phyloP scores from a whole-genome alignment of 2,797 vertebrate genomes.

The Gadopsis bispinosus region DNA sequence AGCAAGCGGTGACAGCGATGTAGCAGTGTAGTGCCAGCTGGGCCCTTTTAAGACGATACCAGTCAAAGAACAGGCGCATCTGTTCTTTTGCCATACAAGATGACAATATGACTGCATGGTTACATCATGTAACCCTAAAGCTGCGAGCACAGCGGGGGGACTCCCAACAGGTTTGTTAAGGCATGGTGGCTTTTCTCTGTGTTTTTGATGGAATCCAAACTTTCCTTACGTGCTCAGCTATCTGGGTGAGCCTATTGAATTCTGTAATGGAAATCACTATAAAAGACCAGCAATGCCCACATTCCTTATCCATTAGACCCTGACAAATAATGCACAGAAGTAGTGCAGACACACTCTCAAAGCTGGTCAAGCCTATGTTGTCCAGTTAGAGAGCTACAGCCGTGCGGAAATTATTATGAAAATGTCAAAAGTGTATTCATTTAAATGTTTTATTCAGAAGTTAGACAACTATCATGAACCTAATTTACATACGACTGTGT shows the following conservation, averaged over 20 bases:
- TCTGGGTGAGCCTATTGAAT: background rate
- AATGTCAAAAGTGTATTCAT: background rate
- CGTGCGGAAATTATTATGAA: background rate
- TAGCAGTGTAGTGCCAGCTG: constrained; percentile 27
- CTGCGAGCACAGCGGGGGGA: constrained; percentile 21
- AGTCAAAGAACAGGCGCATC: constrained; percentile 17
- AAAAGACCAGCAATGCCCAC: background rate
- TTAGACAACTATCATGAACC: background rate
- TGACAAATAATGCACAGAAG: background rate
- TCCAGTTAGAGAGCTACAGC: background rate
- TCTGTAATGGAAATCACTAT: background rate
- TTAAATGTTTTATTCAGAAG: background rate
- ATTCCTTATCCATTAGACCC: background rate
- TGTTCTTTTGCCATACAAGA: constrained; percentile 16
- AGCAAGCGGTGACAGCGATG: constrained; percentile 31
- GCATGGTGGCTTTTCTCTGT: background rate
- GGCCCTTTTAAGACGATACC: constrained; percentile 30
- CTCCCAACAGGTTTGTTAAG: background rate
- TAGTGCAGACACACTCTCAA: background rate
- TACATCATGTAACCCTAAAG: constrained; percentile 27
- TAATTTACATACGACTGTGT: background rate
- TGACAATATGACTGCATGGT: constrained; percentile 22
- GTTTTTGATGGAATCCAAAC: background rate
- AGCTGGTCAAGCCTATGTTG: background rate
- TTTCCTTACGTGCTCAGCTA: background rate